Conservation (phyloP, 2,113 vertebrate genomes). For the Dasyprocta punctata region DNA sequence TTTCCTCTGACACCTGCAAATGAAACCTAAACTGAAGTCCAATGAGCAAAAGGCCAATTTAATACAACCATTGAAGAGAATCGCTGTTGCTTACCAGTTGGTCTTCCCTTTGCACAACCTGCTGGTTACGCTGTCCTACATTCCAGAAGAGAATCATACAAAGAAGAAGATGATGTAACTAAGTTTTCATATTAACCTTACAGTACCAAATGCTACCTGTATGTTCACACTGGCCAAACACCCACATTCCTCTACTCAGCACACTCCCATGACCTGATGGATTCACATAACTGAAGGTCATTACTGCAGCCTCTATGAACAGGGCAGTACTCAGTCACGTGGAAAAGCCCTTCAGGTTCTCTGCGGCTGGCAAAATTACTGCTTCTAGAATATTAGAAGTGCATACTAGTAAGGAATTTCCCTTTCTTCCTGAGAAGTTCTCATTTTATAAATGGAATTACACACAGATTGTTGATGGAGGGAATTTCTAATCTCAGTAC, state of each 20-base stretch:
- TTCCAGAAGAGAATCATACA: background rate
- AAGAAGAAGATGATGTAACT: background rate
- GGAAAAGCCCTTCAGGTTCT: background rate
- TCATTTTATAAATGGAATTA: slow-evolving; percentile 47
- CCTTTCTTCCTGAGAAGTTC: background rate
- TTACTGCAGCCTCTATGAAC: background rate
- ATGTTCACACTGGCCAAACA: background rate
- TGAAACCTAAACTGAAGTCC: slow-evolving; percentile 69
- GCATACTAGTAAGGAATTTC: background rate
- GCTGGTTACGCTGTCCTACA: background rate
- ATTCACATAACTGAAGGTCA: background rate
- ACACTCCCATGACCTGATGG: background rate
- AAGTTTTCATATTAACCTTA: background rate
- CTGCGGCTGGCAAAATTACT: background rate
- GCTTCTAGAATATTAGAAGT: background rate
- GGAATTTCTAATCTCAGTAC: slow-evolving; percentile 8
- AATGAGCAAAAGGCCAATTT: slow-evolving; percentile 68
- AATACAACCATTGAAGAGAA: background rate
- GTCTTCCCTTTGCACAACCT: background rate
- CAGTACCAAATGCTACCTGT: background rate
- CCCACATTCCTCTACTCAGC: background rate
- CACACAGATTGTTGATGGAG: background rate
- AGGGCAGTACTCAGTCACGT: background rate
- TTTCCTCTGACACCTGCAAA: slow-evolving; percentile 52
- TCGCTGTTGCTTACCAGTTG: background rate